These are phyloP conservation scores for Thunnus thynnus DNA, from an alignment of 2,113 vertebrate genomes.

Conservation along the genomic window DNA sequence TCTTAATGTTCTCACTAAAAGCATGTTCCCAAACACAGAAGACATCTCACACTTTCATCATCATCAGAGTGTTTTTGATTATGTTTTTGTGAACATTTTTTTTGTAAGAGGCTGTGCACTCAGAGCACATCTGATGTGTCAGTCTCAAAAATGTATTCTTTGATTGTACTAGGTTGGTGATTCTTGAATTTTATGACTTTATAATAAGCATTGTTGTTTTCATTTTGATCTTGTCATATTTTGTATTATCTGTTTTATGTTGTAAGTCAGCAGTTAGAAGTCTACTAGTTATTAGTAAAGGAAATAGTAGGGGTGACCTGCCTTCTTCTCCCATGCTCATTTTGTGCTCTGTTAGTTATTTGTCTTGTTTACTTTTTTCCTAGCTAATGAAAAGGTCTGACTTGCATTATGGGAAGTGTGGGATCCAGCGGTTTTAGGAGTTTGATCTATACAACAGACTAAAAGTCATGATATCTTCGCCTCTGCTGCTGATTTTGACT, in stretches of 20 bases:
- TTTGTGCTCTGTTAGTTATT: too few species aligned
- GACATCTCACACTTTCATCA: constrained; percentile 29
- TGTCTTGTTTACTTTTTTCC: not conserved
- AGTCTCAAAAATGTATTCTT: not conserved
- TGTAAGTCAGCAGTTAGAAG: not conserved
- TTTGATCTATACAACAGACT: not conserved
- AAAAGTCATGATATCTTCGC: not conserved
- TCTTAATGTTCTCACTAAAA: constrained; percentile 39
- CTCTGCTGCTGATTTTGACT: not conserved
- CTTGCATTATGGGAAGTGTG: not conserved
- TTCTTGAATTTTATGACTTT: too few species aligned
- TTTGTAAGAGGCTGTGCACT: not conserved
- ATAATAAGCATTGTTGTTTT: not conserved
- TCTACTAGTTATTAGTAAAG: not conserved
- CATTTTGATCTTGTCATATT: not conserved
- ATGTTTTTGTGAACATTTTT: constrained; percentile 24
- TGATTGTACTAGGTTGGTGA: not conserved
- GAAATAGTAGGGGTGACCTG: too few species aligned
- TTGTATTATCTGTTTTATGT: not conserved
- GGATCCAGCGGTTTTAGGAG: not conserved
- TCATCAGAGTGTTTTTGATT: constrained; percentile 24
- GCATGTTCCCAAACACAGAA: constrained; percentile 39
- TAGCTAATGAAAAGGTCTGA: not conserved
- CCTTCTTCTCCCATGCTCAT: too few species aligned
- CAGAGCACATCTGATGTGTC: constrained; percentile 23